phyloP scores from a whole-genome alignment of 2,888 invertebrate species.

The Nasonovia ribisnigri region DNA sequence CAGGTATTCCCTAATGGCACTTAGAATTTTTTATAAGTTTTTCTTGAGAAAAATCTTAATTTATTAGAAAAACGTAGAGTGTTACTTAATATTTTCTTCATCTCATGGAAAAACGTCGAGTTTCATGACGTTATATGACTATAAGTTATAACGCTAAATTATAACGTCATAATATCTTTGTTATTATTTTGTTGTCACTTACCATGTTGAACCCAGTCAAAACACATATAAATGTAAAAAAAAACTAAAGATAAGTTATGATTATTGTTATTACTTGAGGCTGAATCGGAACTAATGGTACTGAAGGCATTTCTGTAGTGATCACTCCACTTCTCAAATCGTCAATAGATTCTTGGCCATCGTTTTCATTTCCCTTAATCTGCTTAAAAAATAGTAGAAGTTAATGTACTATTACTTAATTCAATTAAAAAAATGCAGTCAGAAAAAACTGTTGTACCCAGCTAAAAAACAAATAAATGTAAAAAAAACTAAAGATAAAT shows the following conservation, averaged over 20 bases:
- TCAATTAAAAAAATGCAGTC: too few relatives aligned
- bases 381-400: neutral
- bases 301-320: neutral
- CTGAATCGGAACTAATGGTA: neutral
- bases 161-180: neutral
- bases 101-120: neutral
- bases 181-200: neutral
- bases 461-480: too few relatives aligned
- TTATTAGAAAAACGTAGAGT: neutral
- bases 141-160: neutral
- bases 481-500: too few relatives aligned
- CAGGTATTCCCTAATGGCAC: neutral
- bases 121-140: too few relatives aligned
- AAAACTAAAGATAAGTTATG: neutral
- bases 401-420: neutral
- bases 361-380: conserved; percentile 9
- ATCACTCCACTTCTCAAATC: neutral
- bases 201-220: neutral
- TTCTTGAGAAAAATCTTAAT: neutral
- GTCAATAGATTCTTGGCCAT: conserved; percentile 11
- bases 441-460: too few relatives aligned
- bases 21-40: neutral
- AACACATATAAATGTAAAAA: neutral
- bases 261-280: conserved; percentile 25
- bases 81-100: neutral